phyloP scores from a whole-genome alignment of 2,113 vertebrate species.

The Gymnobelideus leadbeateri region DNA sequence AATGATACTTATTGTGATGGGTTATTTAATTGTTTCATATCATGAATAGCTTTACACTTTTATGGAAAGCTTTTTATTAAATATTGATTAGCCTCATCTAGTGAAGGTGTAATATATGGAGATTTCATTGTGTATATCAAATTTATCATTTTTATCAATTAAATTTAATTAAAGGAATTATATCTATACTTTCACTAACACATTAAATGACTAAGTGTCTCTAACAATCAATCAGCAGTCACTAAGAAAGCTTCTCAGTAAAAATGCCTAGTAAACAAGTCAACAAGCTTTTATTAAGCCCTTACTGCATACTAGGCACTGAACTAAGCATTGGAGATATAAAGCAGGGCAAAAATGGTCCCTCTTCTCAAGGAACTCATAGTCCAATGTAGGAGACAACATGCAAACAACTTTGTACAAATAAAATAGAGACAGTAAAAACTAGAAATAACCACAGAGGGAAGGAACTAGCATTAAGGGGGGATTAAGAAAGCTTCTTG shows the following conservation, averaged over 20 bases:
- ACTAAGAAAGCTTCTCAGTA: not conserved
- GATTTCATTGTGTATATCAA: slow-evolving; percentile 6
- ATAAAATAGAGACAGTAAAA: not conserved
- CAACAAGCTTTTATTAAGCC: not conserved
- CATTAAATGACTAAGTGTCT: not conserved
- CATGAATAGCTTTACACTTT: slow-evolving; percentile 29
- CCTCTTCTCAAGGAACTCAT: not conserved
- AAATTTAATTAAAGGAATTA: not conserved
- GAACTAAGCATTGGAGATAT: not conserved
- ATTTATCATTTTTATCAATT: not conserved
- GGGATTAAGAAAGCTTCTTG: not conserved
- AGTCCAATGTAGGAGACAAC: not conserved
- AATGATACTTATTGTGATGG: slow-evolving; percentile 17
- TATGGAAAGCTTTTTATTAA: slow-evolving; percentile 51
- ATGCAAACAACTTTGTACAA: not conserved
- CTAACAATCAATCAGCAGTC: not conserved
- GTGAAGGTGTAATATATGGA: not conserved
- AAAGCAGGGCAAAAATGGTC: not conserved
- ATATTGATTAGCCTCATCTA: not conserved
- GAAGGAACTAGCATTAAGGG: not conserved
- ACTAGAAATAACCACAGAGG: not conserved
- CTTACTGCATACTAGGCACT: not conserved
- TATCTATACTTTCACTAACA: not conserved
- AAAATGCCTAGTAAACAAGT: not conserved
- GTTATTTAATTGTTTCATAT: slow-evolving; percentile 26